These are phyloP conservation scores for Naja naja DNA, from an alignment of 2,113 vertebrate genomes.

Conservation along the genomic window DNA sequence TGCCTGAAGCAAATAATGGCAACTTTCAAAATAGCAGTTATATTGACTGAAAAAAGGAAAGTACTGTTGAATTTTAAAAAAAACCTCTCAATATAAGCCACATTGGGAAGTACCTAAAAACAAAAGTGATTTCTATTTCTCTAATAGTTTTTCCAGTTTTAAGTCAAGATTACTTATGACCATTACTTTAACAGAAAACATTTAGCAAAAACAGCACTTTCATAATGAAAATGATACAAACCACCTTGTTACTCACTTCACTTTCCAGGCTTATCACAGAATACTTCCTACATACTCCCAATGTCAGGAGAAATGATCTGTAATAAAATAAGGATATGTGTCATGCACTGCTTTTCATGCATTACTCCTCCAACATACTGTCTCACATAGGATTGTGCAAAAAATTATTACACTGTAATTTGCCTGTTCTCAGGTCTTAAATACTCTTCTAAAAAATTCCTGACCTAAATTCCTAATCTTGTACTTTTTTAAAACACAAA, in stretches of 20 bases:
- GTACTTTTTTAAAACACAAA: not conserved
- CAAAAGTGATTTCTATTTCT: not conserved
- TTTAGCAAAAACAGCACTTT: not conserved
- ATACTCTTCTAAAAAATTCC: not conserved
- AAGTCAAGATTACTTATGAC: not conserved
- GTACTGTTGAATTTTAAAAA: not conserved
- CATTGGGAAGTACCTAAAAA: not conserved
- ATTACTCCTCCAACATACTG: not conserved
- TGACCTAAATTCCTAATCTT: not conserved
- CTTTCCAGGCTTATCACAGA: not conserved
- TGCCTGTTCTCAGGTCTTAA: not conserved
- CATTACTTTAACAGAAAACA: not conserved
- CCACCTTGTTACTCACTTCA: not conserved
- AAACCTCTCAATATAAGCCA: not conserved
- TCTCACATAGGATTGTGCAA: not conserved
- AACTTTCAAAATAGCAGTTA: not conserved
- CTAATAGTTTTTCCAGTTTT: not conserved
- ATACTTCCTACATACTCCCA: not conserved
- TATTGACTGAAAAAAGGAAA: not conserved
- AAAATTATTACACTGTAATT: not conserved
- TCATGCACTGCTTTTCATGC: not conserved
- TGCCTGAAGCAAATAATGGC: not conserved
- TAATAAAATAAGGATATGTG: not conserved
- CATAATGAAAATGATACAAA: not conserved
- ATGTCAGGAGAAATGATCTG: not conserved